phyloP scores from a whole-genome alignment of 2,113 vertebrate species.

The Scomber scombrus region DNA sequence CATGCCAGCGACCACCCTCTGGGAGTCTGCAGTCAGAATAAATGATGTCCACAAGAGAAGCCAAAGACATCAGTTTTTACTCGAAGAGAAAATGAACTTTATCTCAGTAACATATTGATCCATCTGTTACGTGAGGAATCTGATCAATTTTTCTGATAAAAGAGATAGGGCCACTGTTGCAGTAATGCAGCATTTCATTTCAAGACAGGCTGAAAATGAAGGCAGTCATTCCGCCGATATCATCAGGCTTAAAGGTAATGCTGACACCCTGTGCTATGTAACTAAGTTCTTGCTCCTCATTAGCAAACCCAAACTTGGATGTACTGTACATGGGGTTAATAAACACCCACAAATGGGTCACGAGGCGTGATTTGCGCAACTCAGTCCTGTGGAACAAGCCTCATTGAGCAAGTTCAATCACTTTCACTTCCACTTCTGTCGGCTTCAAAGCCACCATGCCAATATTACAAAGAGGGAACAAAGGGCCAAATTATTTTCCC shows the following conservation, averaged over 20 bases:
- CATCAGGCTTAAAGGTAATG: conserved; percentile 4
- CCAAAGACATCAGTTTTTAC: not conserved
- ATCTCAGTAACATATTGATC: not conserved
- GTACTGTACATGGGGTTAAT: conserved; percentile 38
- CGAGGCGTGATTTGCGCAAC: conserved; percentile 49
- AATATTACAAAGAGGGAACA: conserved; percentile 55
- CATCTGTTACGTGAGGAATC: not conserved
- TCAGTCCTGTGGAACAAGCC: conserved; percentile 53
- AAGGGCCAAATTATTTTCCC: conserved; percentile 57
- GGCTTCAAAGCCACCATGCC: conserved; percentile 49
- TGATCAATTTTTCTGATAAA: not conserved
- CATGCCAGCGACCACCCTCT: conserved; percentile 58
- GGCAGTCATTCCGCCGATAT: not conserved
- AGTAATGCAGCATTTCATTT: not conserved
- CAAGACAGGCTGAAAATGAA: not conserved
- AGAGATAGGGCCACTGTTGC: not conserved
- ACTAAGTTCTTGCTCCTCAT: conserved; percentile 49
- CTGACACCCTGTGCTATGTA: not conserved
- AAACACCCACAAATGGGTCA: conserved; percentile 66
- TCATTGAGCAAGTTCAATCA: conserved; percentile 76
- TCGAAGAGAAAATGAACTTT: not conserved
- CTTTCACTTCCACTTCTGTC: conserved; percentile 71
- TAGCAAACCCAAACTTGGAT: conserved; percentile 50
- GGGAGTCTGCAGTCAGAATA: conserved; percentile 39
- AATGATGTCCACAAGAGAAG: conserved; percentile 33